These are phyloP conservation scores for Zoanthus solanderi DNA, from an alignment of 92 coral and sea anemone species.

Conservation along the genomic window DNA sequence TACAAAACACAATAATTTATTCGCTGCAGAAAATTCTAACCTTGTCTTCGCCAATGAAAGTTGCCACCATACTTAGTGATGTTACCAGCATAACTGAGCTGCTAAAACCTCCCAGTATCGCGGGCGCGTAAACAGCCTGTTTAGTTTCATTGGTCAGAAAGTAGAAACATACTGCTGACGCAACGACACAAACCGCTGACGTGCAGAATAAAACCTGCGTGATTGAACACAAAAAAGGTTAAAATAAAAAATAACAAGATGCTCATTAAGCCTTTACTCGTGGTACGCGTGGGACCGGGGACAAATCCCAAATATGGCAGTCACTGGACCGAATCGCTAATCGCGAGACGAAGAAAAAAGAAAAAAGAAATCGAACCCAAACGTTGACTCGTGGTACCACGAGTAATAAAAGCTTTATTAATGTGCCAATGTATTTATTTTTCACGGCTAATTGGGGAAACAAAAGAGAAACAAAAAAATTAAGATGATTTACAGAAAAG, in stretches of 20 bases:
- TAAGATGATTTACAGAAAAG: not conserved
- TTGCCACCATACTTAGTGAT: slow-evolving; percentile 89
- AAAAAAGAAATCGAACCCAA: too few relatives aligned
- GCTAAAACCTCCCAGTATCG: slow-evolving; percentile 82
- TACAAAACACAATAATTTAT: not conserved
- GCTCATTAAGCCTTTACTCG: too few relatives aligned
- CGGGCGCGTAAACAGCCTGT: slow-evolving; percentile 81
- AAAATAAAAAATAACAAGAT: too few relatives aligned
- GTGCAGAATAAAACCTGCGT: slow-evolving; percentile 78
- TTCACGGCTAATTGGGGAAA: too few relatives aligned
- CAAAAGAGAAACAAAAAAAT: not conserved
- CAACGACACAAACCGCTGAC: slow-evolving; percentile 69
- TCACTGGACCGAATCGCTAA: too few relatives aligned
- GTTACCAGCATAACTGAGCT: slow-evolving; percentile 88
- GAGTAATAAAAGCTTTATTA: too few relatives aligned
- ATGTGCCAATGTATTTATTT: too few relatives aligned
- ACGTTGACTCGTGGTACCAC: too few relatives aligned
- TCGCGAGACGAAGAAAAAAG: too few relatives aligned
- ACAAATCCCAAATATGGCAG: too few relatives aligned
- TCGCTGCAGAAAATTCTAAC: not conserved
- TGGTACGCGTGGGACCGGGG: too few relatives aligned
- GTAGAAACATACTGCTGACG: slow-evolving; percentile 79
- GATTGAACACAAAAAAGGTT: not conserved
- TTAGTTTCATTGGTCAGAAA: slow-evolving; percentile 72
- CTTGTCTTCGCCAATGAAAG: slow-evolving; percentile 86